Conservation (phyloP, 1,140 invertebrate species). For the Drosophila chauvacae region DNA sequence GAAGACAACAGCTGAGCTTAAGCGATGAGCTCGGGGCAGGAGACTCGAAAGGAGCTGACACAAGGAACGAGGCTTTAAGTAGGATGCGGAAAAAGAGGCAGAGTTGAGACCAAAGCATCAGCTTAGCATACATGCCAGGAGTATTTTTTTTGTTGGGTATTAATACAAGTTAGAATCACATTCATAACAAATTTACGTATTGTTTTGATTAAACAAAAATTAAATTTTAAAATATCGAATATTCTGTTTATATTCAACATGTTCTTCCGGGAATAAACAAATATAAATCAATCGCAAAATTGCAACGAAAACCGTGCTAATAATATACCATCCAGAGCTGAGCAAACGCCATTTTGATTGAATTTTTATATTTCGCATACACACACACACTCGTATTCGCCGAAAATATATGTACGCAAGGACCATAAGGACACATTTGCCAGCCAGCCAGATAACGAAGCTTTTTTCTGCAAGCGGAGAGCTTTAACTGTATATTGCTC, state of each 20-base stretch:
- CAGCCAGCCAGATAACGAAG: slow-evolving; percentile 75
- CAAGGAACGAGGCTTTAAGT: slow-evolving; percentile 5
- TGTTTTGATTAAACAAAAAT: not conserved
- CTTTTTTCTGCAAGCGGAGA: slow-evolving; percentile 57
- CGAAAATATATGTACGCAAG: slow-evolving; percentile 25
- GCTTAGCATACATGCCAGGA: not conserved
- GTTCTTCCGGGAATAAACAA: not conserved
- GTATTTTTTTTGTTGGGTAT: not conserved
- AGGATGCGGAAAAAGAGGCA: not conserved
- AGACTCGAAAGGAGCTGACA: not conserved
- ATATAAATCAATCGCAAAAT: slow-evolving; percentile 2
- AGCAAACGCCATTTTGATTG: slow-evolving; percentile 74
- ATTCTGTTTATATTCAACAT: not conserved
- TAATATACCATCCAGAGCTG: slow-evolving; percentile 10
- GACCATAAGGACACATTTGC: slow-evolving; percentile 57
- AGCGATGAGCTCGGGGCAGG: slow-evolving; percentile 40
- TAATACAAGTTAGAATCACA: not conserved
- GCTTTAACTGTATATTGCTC: slow-evolving; percentile 66
- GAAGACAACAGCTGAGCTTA: slow-evolving; percentile 74
- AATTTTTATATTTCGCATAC: slow-evolving; percentile 44
- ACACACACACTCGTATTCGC: slow-evolving; percentile 10
- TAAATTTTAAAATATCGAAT: not conserved
- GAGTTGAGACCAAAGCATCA: not conserved
- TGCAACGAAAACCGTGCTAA: slow-evolving; percentile 15
- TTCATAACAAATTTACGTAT: not conserved